phyloP scores from a whole-genome alignment of 2,113 vertebrate species.

The Mola mola region DNA sequence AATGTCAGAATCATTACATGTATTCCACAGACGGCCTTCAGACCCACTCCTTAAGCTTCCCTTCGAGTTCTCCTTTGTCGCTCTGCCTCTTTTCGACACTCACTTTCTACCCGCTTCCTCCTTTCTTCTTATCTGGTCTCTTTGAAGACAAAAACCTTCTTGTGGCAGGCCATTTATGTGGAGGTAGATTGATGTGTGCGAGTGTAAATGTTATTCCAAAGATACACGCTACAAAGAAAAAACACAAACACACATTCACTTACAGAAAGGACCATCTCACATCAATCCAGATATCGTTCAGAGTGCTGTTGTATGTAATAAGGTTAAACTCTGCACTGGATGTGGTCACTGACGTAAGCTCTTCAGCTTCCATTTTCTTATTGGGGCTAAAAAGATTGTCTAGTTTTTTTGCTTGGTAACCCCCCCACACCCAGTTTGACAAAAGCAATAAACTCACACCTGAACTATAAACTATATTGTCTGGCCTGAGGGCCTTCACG shows the following conservation, averaged over 20 bases:
- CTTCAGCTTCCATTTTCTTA: conserved; percentile 44
- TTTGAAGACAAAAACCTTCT: conserved; percentile 48
- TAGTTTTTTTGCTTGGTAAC: background rate
- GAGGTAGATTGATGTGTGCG: conserved; percentile 45
- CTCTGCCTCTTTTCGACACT: background rate
- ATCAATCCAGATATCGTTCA: conserved; percentile 35
- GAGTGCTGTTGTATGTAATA: conserved; percentile 59
- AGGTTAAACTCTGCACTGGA: conserved; percentile 49
- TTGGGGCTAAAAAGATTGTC: conserved; percentile 38
- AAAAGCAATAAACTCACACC: conserved; percentile 28
- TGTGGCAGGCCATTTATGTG: conserved; percentile 44
- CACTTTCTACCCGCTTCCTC: conserved; percentile 1
- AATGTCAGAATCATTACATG: background rate
- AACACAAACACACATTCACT: conserved; percentile 14
- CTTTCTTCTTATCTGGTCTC: conserved; percentile 46
- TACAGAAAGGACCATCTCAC: background rate
- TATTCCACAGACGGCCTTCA: conserved; percentile 9
- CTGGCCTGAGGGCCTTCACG: background rate
- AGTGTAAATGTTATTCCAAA: conserved; percentile 21
- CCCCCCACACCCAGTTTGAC: background rate
- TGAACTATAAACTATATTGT: background rate
- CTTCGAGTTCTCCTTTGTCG: conserved; percentile 2
- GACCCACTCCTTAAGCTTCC: conserved; percentile 19
- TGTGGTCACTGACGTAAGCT: conserved; percentile 36
- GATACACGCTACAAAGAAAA: conserved; percentile 25